Percentiles rank a stretch among this genome's conserved stretches.
Conservation (phyloP, 2,113 vertebrate species). For the Prunella himalayana region DNA sequence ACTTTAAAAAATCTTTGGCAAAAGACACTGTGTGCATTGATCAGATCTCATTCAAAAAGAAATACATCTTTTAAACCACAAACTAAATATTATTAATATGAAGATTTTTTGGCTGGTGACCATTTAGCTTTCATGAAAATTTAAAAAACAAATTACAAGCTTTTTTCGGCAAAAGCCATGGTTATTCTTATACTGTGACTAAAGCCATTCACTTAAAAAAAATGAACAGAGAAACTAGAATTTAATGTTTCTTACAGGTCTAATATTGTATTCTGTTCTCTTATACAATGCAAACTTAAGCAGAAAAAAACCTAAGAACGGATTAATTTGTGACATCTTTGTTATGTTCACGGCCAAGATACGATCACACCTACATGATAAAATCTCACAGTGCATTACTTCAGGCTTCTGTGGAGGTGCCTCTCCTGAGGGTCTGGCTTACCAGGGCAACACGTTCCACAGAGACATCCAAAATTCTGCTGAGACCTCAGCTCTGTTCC, state of each 20-base stretch:
- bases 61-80: not conserved
- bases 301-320: not conserved
- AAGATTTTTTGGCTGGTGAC: not conserved
- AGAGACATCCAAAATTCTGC: fast-evolving
- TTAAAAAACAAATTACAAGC: not conserved
- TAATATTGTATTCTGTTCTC: not conserved
- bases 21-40: not conserved
- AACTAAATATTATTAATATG: not conserved
- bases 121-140: not conserved
- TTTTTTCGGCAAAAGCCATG: not conserved
- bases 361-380: not conserved
- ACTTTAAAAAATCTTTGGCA: not conserved
- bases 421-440: not conserved
- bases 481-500: not conserved
- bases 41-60: not conserved
- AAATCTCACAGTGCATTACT: not conserved
- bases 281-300: not conserved
- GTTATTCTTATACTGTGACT: not conserved
- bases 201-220: not conserved
- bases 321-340: not conserved
- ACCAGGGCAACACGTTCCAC: fast-evolving
- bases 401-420: not conserved
- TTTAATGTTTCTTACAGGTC: not conserved
- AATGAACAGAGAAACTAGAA: not conserved
- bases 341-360: not conserved